These are phyloP conservation scores for Drosophila nannoptera DNA, from an alignment of 1,140 invertebrate species.

Conservation along the genomic window DNA sequence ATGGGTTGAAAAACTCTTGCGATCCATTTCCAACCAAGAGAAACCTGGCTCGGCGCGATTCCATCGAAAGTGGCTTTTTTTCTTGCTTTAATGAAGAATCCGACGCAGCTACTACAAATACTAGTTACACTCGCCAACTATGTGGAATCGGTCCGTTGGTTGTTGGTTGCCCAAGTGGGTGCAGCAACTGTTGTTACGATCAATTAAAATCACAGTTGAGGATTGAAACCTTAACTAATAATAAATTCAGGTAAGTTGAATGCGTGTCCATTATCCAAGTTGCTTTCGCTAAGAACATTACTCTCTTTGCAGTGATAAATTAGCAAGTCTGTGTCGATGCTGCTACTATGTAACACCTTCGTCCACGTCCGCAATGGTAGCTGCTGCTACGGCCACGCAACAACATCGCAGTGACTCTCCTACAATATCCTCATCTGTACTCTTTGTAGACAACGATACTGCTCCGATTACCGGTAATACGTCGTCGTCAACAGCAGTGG, in stretches of 20 bases:
- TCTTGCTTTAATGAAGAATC: slow-evolving; percentile 89
- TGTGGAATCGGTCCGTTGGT: slow-evolving; percentile 56
- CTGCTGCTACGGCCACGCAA: slow-evolving; percentile 44
- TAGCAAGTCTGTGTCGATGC: slow-evolving; percentile 75
- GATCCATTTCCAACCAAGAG: slow-evolving; percentile 63
- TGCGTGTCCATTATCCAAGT: slow-evolving; percentile 18
- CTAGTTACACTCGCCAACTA: slow-evolving; percentile 60
- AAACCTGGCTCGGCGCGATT: slow-evolving; percentile 85
- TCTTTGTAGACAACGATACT: slow-evolving; percentile 80
- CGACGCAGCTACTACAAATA: slow-evolving; percentile 67
- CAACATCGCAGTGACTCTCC: slow-evolving; percentile 79
- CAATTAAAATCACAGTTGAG: slow-evolving; percentile 78
- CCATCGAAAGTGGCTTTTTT: slow-evolving; percentile 93
- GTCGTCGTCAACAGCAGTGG: slow-evolving; percentile 79
- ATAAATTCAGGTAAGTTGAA: slow-evolving; percentile 66
- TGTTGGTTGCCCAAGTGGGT: slow-evolving; percentile 33
- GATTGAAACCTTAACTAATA: slow-evolving; percentile 78
- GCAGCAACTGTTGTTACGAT: slow-evolving; percentile 68
- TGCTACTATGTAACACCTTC: slow-evolving; percentile 71
- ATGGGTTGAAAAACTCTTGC: slow-evolving; percentile 58
- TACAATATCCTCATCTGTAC: slow-evolving; percentile 80
- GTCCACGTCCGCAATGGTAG: slow-evolving; percentile 52
- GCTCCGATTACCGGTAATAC: slow-evolving; percentile 53
- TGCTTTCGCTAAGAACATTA: slow-evolving; percentile 1
- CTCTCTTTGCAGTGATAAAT: slow-evolving; percentile 68